phyloP scores from a whole-genome alignment of 2,888 invertebrate genomes.

The Steinernema scapterisci region DNA sequence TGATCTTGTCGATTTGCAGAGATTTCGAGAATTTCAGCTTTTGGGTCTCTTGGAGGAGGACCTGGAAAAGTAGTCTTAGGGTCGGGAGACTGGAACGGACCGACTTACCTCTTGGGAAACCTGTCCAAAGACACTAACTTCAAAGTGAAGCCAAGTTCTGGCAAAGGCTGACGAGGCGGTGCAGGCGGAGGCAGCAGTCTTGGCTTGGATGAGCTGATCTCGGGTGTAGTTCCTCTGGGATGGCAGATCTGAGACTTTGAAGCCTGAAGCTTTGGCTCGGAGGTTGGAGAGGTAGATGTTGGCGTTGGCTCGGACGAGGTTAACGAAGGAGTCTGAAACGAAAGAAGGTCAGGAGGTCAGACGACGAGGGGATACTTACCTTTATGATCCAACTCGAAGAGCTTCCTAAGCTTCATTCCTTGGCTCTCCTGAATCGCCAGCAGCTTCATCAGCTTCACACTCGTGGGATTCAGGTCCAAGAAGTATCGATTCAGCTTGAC shows the following conservation, averaged over 20 bases:
- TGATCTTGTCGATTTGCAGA: too few relatives aligned
- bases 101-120: too few relatives aligned
- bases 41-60: too few relatives aligned
- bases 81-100: too few relatives aligned
- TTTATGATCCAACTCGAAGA: not conserved
- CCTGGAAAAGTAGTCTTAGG: too few relatives aligned
- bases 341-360: too few relatives aligned
- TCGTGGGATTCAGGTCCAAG: not conserved
- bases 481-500: not conserved
- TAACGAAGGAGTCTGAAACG: not conserved
- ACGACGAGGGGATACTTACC: not conserved
- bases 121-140: not conserved
- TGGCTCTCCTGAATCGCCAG: not conserved
- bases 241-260: not conserved
- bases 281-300: not conserved
- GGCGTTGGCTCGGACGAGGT: not conserved
- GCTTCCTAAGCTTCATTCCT: not conserved
- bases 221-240: not conserved
- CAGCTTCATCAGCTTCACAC: conserved; percentile 7
- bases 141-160: not conserved
- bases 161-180: not conserved
- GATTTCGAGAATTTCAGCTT: too few relatives aligned
- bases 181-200: not conserved
- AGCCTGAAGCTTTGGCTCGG: not conserved
- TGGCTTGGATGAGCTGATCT: not conserved